phyloP scores from a whole-genome alignment of 2,888 invertebrate species.

The Ennomos erosarius region DNA sequence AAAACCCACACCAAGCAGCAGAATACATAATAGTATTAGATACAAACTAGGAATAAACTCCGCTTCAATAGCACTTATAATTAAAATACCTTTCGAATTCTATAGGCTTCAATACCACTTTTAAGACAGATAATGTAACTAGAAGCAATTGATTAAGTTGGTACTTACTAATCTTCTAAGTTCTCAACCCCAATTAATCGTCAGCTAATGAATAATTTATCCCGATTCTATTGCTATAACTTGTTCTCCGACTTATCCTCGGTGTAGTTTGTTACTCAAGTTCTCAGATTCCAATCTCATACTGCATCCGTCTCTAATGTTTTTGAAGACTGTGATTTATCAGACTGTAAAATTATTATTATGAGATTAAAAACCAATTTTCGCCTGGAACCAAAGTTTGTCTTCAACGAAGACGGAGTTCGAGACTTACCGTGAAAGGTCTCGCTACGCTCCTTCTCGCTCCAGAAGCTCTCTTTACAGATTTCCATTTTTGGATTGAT shows the following conservation, averaged over 20 bases:
- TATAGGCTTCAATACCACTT: slow-evolving; percentile 1
- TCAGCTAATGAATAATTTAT: slow-evolving; percentile 30
- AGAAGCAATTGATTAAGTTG: slow-evolving; percentile 23
- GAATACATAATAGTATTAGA: too few relatives aligned
- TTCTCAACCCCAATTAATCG: slow-evolving; percentile 16
- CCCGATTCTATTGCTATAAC: slow-evolving; percentile 21
- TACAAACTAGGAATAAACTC: slow-evolving; percentile 46
- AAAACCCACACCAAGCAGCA: slow-evolving; percentile 45
- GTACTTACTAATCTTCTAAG: slow-evolving; percentile 9
- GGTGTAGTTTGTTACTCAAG: slow-evolving; percentile 8
- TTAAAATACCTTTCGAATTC: slow-evolving; percentile 38
- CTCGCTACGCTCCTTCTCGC: not conserved
- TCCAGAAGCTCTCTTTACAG: slow-evolving; percentile 1
- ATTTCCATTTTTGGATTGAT: not conserved
- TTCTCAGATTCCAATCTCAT: slow-evolving; percentile 18
- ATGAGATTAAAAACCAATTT: slow-evolving; percentile 37
- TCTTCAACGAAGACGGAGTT: slow-evolving; percentile 22
- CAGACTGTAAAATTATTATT: slow-evolving; percentile 35
- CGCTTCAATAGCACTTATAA: slow-evolving; percentile 40
- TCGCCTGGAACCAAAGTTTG: slow-evolving; percentile 33
- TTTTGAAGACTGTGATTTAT: slow-evolving; percentile 30
- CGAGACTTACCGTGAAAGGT: slow-evolving; percentile 21
- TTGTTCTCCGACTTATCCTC: slow-evolving; percentile 11
- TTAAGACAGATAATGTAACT: slow-evolving; percentile 13
- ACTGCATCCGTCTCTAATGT: slow-evolving; percentile 16